Evolutionary conservation across 2,888 invertebrate genomes (phyloP), one percentile per base, ranked within the genome.

Genomic region (Gari tellinella): DNA sequence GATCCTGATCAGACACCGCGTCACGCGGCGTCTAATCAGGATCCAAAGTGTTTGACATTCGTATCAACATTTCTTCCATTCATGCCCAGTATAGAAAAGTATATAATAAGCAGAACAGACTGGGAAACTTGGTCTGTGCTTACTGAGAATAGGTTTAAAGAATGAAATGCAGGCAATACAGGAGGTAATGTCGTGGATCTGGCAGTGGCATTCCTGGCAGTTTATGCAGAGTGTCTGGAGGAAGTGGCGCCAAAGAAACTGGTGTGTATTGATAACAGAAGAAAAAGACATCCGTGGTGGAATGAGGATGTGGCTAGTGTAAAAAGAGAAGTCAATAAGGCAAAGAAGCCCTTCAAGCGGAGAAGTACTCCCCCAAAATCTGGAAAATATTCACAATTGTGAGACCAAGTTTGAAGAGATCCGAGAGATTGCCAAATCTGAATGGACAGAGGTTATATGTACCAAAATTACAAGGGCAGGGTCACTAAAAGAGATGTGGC

Each of bases 281-380:
- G 38, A 21, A 25, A 26, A 57, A 60, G 48, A 23, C 60, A 46
- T n/a, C 49, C 49, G 48, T 60, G 60, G 60, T 60, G 60, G 60
- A 49, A 25, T 31, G 46, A 60, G 4, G 14, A 7, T 8, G 48
- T 60, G 5, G 37, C 15, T 5, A 23, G 21, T 14, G 48, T 37
- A 5, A 60, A 48, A 26, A 2, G 19, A 7, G 7, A 48, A 31
- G n/a, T 46, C 2, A 60, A 60, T 31, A 46, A 48, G 21, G 48
- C 49, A 26, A 60, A 60, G 17, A 60, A 60, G 23, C 37, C 37
- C 2, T 60, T 60, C n/a, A 60, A 38, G 21, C 2, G 60, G 2
- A 10, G 37, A 48, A 49, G 60, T 4, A 60, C 60, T 19, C 60
- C 60, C 19, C 12, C 15, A 8, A 60, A 48, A 21, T 31, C 48